phyloP scores from a whole-genome alignment of 1,140 invertebrate genomes.

The Zaprionus lachaisei region DNA sequence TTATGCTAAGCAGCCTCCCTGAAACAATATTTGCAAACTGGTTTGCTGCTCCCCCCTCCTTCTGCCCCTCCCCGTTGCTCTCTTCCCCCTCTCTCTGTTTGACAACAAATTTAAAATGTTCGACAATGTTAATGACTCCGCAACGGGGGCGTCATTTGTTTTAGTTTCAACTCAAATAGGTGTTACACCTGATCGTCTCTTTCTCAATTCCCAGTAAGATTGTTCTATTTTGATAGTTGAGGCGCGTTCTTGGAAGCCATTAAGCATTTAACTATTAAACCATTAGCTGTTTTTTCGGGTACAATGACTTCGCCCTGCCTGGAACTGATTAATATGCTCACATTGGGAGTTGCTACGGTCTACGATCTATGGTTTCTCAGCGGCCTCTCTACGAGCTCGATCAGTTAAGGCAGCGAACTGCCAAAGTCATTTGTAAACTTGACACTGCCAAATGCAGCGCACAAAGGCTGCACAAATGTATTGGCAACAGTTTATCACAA shows the following conservation, averaged over 20 bases:
- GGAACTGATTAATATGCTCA: conserved; percentile 69
- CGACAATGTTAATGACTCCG: conserved; percentile 65
- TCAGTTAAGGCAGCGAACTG: conserved; percentile 62
- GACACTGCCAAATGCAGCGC: conserved; percentile 74
- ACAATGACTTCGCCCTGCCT: conserved; percentile 61
- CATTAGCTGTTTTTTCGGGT: conserved; percentile 45
- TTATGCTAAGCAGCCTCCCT: conserved; percentile 46
- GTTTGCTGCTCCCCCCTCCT: conserved; percentile 31
- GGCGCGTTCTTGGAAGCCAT: conserved; percentile 63
- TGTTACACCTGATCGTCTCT: conserved; percentile 39
- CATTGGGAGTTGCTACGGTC: conserved; percentile 10
- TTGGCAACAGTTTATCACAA: conserved; percentile 78
- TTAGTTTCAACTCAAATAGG: conserved; percentile 3
- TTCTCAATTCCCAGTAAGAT: conserved; percentile 66
- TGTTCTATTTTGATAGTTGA: conserved; percentile 76
- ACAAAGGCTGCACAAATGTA: conserved; percentile 67
- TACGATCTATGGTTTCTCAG: conserved; percentile 5
- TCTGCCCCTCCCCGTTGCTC: background rate
- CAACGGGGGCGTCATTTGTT: conserved; percentile 72
- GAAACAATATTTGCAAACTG: conserved; percentile 55
- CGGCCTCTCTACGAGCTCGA: background rate
- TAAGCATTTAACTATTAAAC: conserved; percentile 34
- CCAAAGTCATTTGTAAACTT: conserved; percentile 82
- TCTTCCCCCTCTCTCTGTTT: background rate
- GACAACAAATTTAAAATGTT: background rate